Base-by-base conservation (phyloP, 2,888 invertebrate species). In the Heliconius ethilla region DNA sequence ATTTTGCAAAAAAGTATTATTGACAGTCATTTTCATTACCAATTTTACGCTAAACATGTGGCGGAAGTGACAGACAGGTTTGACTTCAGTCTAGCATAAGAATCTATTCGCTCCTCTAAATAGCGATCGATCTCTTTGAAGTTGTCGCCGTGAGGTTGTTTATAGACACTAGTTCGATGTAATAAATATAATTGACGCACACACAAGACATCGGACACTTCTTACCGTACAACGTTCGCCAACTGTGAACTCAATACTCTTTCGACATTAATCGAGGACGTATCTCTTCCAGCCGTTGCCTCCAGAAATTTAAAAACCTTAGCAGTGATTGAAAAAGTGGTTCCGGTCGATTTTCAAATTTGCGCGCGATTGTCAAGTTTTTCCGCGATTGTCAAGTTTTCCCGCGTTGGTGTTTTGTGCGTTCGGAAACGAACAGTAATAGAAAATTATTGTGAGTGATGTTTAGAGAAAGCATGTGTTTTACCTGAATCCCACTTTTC, bases 111-210 rank as follows among this genome's bases (percentile, higher is more conserved):
- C 89, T 89, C 88, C 89, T 84, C 85, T 82, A 87, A 91, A 90
- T 87, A 90, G 87, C 89, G 86, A 92, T 94, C 89, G 92, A 93
- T 91, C 89, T 88, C 94, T 94, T 94, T 94, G 94, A 94, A 89
- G 93, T 93, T 84, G 82, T 87, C 89, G 89, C 91, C 90, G 88
- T 83, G 83, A 83, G 88, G 87, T 89, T 91, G 92, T 91, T 93
- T 92, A 92, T 90, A 92, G 91, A 89, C 87, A 86, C 89, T 87
- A 84, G 83, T 85, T 87, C 88, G 89, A 89, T 91, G 92, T 91
- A 93, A 92, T 93, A 94, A 93, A 94, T 94, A 94, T 92, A 94
- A 92, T 93, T 91, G 90, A 92, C 91, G 89, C 91, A 87, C 89
- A 87, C 89, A 88, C 86, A 85, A 89, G 91, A 91, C 91, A 91